These are phyloP conservation scores for Sterna hirundo DNA, from an alignment of 2,113 vertebrate genomes.

Conservation along the genomic window DNA sequence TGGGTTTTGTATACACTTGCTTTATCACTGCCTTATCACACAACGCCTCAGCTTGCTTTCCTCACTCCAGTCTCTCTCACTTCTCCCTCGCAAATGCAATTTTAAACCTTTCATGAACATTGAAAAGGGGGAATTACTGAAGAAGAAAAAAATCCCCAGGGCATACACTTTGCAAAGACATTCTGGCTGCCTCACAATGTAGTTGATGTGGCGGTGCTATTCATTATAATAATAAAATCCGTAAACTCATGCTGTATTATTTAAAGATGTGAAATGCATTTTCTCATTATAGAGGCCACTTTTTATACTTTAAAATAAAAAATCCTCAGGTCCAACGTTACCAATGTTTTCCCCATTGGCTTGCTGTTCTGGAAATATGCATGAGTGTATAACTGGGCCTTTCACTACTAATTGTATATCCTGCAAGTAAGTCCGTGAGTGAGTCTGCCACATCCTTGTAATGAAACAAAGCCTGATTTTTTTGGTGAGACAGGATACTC, in stretches of 20 bases:
- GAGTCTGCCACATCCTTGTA: not conserved
- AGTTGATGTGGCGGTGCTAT: not conserved
- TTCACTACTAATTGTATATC: not conserved
- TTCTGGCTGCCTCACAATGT: not conserved
- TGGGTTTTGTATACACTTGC: not conserved
- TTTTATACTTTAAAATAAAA: not conserved
- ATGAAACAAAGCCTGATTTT: conserved; percentile 19
- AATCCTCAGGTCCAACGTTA: not conserved
- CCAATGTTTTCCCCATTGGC: not conserved
- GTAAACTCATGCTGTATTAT: not conserved
- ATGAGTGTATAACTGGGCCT: not conserved
- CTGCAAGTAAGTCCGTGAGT: not conserved
- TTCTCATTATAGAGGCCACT: not conserved
- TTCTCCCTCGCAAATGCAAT: not conserved
- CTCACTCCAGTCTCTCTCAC: not conserved
- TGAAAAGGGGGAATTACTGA: not conserved
- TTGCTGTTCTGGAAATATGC: not conserved
- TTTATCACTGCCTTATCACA: not conserved
- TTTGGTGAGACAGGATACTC: not conserved
- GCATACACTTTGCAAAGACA: not conserved
- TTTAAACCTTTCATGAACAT: conserved; percentile 9
- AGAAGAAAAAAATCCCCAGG: not conserved
- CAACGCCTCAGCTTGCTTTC: not conserved
- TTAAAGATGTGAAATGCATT: not conserved
- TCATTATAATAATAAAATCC: conserved; percentile 3